Evolutionary conservation across 2,888 invertebrate species (phyloP).

Genomic region (Drosophila acutilabella): DNA sequence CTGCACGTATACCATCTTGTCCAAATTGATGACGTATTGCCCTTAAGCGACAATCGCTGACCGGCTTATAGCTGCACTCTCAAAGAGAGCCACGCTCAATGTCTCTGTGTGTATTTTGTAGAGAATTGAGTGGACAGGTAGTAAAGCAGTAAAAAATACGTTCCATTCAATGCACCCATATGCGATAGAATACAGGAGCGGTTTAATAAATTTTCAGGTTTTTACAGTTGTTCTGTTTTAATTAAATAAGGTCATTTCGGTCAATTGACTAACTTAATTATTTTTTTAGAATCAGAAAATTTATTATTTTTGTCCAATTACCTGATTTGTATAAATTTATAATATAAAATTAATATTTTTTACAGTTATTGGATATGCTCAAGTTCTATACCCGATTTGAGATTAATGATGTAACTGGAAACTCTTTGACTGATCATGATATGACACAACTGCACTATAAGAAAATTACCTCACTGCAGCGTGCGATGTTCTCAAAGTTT

Average conservation of each 20-base stretch:
- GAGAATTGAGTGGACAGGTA: constrained; percentile 55
- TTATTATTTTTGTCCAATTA: too few relatives aligned
- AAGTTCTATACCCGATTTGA: constrained; percentile 99
- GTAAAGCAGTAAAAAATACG: constrained; percentile 58
- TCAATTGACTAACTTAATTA: too few relatives aligned
- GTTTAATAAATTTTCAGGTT: constrained; percentile 18
- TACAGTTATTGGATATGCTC: constrained; percentile 96
- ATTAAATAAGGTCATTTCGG: too few relatives aligned
- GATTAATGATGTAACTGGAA: constrained; percentile 98
- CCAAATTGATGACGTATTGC: constrained; percentile 67
- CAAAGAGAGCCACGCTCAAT: constrained; percentile 36
- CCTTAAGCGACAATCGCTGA: constrained; percentile 35
- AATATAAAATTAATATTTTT: constrained; percentile 54
- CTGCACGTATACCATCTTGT: constrained; percentile 17
- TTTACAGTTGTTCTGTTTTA: too few relatives aligned
- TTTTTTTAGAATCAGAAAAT: too few relatives aligned
- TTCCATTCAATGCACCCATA: constrained; percentile 61
- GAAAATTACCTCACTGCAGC: constrained; percentile 96
- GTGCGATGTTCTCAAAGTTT: constrained; percentile 96
- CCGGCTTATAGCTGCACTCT: constrained; percentile 34
- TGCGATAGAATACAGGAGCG: constrained; percentile 46
- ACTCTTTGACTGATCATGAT: constrained; percentile 96
- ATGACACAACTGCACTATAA: constrained; percentile 97
- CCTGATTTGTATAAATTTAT: too few relatives aligned
- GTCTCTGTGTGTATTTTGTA: constrained; percentile 45